Base-by-base conservation (phyloP, 2,113 vertebrate genomes). In the Aptenodytes patagonicus region DNA sequence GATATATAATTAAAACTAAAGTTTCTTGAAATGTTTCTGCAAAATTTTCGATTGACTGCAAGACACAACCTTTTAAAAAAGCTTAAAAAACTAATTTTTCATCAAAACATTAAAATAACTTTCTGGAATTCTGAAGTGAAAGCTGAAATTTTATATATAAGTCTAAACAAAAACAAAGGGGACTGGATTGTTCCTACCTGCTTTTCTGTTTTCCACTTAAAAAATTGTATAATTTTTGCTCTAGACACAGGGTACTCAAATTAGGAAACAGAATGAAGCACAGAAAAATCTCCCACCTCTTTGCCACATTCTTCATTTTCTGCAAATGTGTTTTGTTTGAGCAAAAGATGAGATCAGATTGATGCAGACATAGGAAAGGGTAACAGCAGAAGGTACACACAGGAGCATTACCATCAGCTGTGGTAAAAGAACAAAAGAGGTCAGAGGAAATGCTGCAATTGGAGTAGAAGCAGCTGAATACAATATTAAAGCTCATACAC, bases 161-260 rank as follows among this genome's bases (percentile, higher is more conserved):
- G 2, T 64, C 11, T 29, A 60, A 95, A 49, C 0, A 57, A 87
- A 77, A 46, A 0, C 2, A 34, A 49, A 78, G 0, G 9, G 3
- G 2, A 10, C 7, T 64, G 4, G 0, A 0, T 60, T 88, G 6
- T 26, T 90, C 2, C 8, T 51, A 34, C 22, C 2, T 46, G 2
- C 4, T 78, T 68, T 47, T 81, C 9, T 68, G 19, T 79, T 97
- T 91, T 88, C 8, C 11, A 78, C 70, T 78, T 65, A 8, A 92
- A 96, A 79, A 10, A 76, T 10, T 3, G 18, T 13, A 9, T 55
- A 6, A 3, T 62, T 57, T 49, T 42, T 93, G 5, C 29, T 22
- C 2, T 71, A 78, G 8, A 31, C 9, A 17, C 5, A 49, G 5
- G 4, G 4, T 0, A 1, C 5, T 32, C 36, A 31, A 26, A 34